Evolutionary conservation across 2,888 invertebrate species (phyloP), one percentile per base, ranked within the genome.

Genomic region (Gymnosoma rotundatum): DNA sequence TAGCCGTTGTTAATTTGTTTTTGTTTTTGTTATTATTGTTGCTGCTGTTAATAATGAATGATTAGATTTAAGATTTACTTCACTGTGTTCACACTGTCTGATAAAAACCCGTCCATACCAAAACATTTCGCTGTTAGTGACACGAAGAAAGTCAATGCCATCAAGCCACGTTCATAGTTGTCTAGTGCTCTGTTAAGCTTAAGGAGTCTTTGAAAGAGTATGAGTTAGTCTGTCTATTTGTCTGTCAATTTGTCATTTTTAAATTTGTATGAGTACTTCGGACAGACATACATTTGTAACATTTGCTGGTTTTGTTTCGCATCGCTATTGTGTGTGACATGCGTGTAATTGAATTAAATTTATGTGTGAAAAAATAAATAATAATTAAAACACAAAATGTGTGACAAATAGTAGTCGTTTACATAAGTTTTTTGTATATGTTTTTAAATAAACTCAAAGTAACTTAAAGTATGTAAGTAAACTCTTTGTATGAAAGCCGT

Each of bases 341-440:
- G 84, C 81, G 81, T 84, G 74, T 81, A 84, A 81, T 84, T 84
- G 78, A 78, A 81, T 84, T 78, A 81, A 81, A 84, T 84, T 84
- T 84, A 84, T 84, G 84, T 84, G 84, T 81, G 84, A 84, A 84
- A 74, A 84, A 73, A 66, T 74, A 73, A 73, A 69, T 69, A 73
- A 60, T 73, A 84, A 84, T 84, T 84, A 81, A 84, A 81, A 81
- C 45, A 50, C 60, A 66, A 78, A 81, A 81, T 70, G 78, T 66
- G 58, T 60, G 78, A 81, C 78, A 84, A 84, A 78, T 80, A 78
- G 14, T 38, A 42, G 10, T 12, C 12, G 42, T 42, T 42, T 42
- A 12, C 42, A 52, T 52, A 52, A n/a, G 20, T 52, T 52, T 20
- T 52, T 9, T 52, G 7, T 52, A 0, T 32, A 5, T 32, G 7